Percentiles rank a stretch among this genome's conserved stretches.
phyloP scores from a whole-genome alignment of 2,888 invertebrate species.

The Mesorhabditis sp. region DNA sequence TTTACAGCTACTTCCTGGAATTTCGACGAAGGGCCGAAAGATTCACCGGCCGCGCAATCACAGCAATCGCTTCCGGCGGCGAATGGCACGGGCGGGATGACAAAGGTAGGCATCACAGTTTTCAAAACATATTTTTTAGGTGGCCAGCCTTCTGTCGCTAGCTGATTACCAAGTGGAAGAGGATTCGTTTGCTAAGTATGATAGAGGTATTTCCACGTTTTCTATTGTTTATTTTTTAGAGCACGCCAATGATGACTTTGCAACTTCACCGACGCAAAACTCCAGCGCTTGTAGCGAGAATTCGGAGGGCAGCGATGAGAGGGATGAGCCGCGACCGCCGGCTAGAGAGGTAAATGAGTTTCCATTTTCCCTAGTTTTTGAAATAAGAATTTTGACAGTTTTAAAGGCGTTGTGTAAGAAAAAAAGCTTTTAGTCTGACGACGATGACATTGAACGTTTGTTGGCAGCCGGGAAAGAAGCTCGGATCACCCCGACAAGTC shows the following conservation, averaged over 20 bases:
- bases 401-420: too few relatives aligned
- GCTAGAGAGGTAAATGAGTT: background rate
- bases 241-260: background rate
- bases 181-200: conserved; percentile 3
- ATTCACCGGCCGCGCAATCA: too few relatives aligned
- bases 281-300: background rate
- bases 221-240: conserved; percentile 3
- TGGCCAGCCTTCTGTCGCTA: background rate
- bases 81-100: too few relatives aligned
- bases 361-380: too few relatives aligned
- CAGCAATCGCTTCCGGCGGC: too few relatives aligned
- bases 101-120: background rate
- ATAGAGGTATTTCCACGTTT: background rate
- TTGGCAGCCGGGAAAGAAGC: too few relatives aligned
- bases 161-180: background rate
- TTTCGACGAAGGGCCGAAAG: too few relatives aligned
- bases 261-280: too few relatives aligned
- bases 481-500: too few relatives aligned
- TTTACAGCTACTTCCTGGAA: too few relatives aligned
- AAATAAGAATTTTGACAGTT: too few relatives aligned
- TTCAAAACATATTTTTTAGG: background rate
- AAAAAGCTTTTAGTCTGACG: background rate
- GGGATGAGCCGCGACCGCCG: background rate
- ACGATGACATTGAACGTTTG: background rate
- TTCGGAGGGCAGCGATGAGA: background rate